Evolutionary conservation across 2,888 invertebrate species (phyloP).

Genomic region (Ophion slaviceki): DNA sequence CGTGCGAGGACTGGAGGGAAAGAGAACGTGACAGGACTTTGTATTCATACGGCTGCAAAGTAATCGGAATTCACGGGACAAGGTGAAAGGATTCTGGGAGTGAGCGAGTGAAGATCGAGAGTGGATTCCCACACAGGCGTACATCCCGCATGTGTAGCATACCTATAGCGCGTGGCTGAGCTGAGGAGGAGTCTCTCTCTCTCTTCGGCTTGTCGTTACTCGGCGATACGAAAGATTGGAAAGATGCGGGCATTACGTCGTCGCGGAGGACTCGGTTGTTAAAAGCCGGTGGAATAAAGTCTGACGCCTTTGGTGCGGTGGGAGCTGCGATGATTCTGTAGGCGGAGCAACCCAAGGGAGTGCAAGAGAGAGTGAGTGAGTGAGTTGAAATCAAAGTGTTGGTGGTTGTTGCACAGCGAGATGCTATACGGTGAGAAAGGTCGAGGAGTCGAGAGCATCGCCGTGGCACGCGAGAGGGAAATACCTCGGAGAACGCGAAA

Average conservation of each 20-base stretch:
- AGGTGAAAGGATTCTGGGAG: conserved; percentile 59
- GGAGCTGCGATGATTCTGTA: conserved; percentile 63
- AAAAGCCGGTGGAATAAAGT: conserved; percentile 58
- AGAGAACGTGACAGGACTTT: background rate
- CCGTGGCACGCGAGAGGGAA: conserved; percentile 63
- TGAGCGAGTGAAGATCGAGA: conserved; percentile 62
- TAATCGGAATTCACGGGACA: conserved; percentile 55
- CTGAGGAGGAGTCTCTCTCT: conserved; percentile 30
- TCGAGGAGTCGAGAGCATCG: conserved; percentile 65
- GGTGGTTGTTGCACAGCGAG: conserved; percentile 29
- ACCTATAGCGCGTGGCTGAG: background rate
- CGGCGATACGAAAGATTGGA: conserved; percentile 54
- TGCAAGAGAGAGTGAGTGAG: conserved; percentile 36
- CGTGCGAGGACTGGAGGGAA: background rate
- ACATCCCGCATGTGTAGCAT: background rate
- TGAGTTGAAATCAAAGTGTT: conserved; percentile 21
- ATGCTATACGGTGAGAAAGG: conserved; percentile 63
- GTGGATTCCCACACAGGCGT: conserved; percentile 47
- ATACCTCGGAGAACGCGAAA: conserved; percentile 61
- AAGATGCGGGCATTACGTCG: conserved; percentile 50
- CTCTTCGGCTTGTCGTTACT: conserved; percentile 3
- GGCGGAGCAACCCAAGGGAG: conserved; percentile 20
- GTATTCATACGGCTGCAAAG: conserved; percentile 37
- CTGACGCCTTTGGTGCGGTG: conserved; percentile 38
- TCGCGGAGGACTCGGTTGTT: conserved; percentile 54